Evolutionary conservation across 2,797 vertebrate species (phyloP).

Genomic region (Pelobates cultripes): DNA sequence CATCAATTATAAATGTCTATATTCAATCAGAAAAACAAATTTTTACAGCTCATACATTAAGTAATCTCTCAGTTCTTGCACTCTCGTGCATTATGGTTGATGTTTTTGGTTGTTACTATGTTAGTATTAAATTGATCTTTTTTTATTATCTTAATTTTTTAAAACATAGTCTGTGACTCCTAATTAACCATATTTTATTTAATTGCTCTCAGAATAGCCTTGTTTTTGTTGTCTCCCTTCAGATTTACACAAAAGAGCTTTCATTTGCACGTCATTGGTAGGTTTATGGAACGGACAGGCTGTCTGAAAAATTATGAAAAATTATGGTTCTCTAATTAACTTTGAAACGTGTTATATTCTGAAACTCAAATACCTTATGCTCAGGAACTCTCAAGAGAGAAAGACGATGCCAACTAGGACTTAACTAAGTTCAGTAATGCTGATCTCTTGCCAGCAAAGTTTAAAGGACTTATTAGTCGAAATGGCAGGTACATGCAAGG

Average conservation of each 20-base stretch:
- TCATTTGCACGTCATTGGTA: constrained; percentile 12
- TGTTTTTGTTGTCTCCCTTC: constrained; percentile 12
- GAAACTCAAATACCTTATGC: background rate
- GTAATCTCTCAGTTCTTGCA: too few species aligned
- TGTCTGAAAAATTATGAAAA: constrained; percentile 29
- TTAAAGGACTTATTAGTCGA: background rate
- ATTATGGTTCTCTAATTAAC: constrained; percentile 31
- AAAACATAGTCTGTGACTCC: too few species aligned
- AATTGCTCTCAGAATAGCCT: background rate
- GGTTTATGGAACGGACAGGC: constrained; percentile 6
- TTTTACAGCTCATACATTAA: too few species aligned
- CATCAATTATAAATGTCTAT: too few species aligned
- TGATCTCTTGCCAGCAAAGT: background rate
- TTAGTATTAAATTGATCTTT: too few species aligned
- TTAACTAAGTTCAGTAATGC: constrained; percentile 10
- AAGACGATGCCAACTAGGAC: constrained; percentile 3
- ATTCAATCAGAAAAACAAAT: too few species aligned
- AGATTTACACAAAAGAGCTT: constrained; percentile 12
- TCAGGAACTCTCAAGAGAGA: background rate
- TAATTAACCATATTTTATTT: too few species aligned
- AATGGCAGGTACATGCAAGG: background rate
- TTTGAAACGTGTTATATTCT: constrained; percentile 14
- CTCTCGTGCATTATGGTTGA: too few species aligned
- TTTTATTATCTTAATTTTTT: too few species aligned
- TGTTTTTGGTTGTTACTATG: too few species aligned